Percentiles rank a stretch among this genome's conserved stretches.
These are phyloP conservation scores for Drosophila bifasciata DNA, from an alignment of 1,140 invertebrate species.

Conservation along the genomic window DNA sequence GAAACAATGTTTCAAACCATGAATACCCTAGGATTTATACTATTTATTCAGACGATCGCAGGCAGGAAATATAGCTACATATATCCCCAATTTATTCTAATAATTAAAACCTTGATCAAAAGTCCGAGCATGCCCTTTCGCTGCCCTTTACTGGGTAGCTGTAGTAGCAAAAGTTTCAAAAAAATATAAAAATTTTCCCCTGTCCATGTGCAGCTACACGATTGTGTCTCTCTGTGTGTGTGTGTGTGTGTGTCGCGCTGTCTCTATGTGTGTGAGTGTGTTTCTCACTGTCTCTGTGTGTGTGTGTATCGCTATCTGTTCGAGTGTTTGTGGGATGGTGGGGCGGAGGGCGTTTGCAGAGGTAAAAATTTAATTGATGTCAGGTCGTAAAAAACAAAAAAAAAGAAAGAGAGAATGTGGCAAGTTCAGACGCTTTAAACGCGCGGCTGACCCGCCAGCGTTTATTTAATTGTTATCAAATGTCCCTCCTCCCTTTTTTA, in stretches of 20 bases:
- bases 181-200: conserved; percentile 39
- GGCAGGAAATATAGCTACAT: too few relatives aligned
- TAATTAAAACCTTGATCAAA: too few relatives aligned
- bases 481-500: conserved; percentile 48
- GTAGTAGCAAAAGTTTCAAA: conserved; percentile 6
- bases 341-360: conserved; percentile 16
- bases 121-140: neutral
- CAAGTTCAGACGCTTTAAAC: conserved; percentile 43
- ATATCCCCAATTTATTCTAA: too few relatives aligned
- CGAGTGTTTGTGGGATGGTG: conserved; percentile 11
- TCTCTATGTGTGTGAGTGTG: conserved; percentile 19
- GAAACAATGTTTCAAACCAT: neutral
- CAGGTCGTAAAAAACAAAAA: conserved; percentile 74
- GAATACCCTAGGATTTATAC: conserved; percentile 9
- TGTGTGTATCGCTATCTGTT: too few relatives aligned
- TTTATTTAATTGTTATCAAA: conserved; percentile 73
- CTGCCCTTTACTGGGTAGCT: neutral
- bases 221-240: conserved; percentile 17
- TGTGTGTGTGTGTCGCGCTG: too few relatives aligned
- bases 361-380: conserved; percentile 79
- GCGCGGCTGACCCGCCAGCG: conserved; percentile 28
- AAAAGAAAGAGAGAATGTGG: too few relatives aligned
- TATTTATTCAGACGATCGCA: too few relatives aligned
- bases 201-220: conserved; percentile 43
- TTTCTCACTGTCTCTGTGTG: too few relatives aligned